A percentile compares a stretch with the other conserved stretches of the same genome.
These are phyloP conservation scores for Chelonoidis abingdonii DNA, from an alignment of 2,113 vertebrate species.

Conservation along the genomic window DNA sequence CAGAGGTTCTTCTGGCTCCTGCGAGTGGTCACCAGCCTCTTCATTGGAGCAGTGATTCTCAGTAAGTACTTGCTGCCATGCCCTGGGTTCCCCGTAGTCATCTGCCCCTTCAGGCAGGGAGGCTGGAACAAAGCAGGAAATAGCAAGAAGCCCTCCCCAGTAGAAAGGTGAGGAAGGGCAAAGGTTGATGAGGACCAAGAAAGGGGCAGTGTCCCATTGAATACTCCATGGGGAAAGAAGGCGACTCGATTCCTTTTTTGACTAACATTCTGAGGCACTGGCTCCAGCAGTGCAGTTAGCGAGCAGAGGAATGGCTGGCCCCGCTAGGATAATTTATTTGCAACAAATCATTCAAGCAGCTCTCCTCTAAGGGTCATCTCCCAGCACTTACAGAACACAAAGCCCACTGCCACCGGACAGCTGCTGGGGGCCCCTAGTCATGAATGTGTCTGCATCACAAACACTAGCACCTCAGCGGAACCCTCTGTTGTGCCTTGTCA, in stretches of 20 bases:
- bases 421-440: not conserved
- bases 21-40: constrained; percentile 86
- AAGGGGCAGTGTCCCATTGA: not conserved
- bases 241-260: not conserved
- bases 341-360: no score
- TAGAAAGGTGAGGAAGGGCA: fast-evolving
- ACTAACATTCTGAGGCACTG: not conserved
- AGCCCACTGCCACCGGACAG: fast-evolving
- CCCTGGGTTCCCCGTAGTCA: not conserved
- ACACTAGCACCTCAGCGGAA: not conserved
- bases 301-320: fast-evolving
- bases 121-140: not conserved
- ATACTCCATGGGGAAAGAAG: not conserved
- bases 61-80: constrained; percentile 75
- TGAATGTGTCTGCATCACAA: not conserved
- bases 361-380: not conserved
- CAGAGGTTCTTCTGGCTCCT: constrained; percentile 91
- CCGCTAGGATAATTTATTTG: not conserved
- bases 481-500: not conserved
- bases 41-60: constrained; percentile 89
- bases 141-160: not conserved
- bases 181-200: not conserved
- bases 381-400: not conserved
- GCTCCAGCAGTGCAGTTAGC: not conserved
- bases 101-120: not conserved